Evolutionary conservation across 2,797 vertebrate species (phyloP), one percentile per base, ranked within the genome.

Genomic region (Hybognathus amarus): DNA sequence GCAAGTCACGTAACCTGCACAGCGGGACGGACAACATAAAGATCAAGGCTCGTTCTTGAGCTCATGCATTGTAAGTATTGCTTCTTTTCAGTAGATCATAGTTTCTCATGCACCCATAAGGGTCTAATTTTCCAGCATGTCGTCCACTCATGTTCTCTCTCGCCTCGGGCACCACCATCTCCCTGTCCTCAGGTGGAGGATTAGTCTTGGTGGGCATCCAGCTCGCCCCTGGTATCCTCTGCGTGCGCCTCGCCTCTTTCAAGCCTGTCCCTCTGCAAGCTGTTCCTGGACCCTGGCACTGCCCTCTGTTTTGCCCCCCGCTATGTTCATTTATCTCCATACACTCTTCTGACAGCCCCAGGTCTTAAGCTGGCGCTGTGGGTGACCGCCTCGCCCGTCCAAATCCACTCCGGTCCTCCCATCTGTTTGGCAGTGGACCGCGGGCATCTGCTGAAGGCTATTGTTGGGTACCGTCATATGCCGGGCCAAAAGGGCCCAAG

Each of bases 381-480:
- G 90, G 81, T 77, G 11, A 66, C 20, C 47, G 20, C 67, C 33
- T 85, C 20, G 6, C 66, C 74, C 27, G 4, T 83, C 94, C 93
- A 94, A 90, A 92, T 90, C 91, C 90, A 91, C 93, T 92, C 85
- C 90, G 91, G 93, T 86, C 84, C 86, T 89, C 93, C 94, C 94
- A 94, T 94, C 93, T 94, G 94, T 92, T 94, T 95, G 93, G 94
- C 94, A 83, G 89, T 87, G 80, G 83, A 87, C 93, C 90, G 88
- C 83, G 79, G 92, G 93, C 94, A 94, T 93, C 94, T 95, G 94
- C 91, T 94, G 89, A 87, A 88, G 84, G 91, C 93, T 93, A 94
- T 94, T 94, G 94, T 95, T 91, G 91, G 92, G 90, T 88, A 90
- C 88, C 75, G 91, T 96, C 91, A 94, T 93, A 95, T 93, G 94